These are phyloP conservation scores for Tachina lurida DNA, from an alignment of 2,888 invertebrate species.

Conservation along the genomic window DNA sequence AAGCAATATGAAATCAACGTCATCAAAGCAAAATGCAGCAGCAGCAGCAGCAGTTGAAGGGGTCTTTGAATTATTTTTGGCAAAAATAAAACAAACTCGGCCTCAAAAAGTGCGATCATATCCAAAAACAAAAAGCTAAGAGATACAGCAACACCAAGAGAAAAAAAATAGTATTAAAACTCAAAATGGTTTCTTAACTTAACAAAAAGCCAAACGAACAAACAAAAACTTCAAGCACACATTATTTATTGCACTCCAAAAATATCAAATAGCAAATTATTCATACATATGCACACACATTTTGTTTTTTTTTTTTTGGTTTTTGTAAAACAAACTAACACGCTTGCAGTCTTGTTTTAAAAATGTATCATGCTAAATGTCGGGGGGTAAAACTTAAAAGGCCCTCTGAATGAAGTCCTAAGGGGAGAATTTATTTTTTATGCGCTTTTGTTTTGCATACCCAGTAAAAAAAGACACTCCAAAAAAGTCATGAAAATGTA, in stretches of 20 bases:
- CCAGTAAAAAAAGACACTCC: too few relatives aligned
- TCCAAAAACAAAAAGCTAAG: constrained; percentile 20
- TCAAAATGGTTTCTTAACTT: constrained; percentile 62
- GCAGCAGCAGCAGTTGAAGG: constrained; percentile 33
- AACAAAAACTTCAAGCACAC: constrained; percentile 27
- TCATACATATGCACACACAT: constrained; percentile 12
- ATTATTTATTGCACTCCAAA: constrained; percentile 53
- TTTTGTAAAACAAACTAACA: constrained; percentile 8
- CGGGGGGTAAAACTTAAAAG: too few relatives aligned
- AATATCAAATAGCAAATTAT: constrained; percentile 68
- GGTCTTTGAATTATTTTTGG: constrained; percentile 60
- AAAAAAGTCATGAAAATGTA: too few relatives aligned
- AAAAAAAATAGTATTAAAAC: constrained; percentile 16
- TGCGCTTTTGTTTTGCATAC: too few relatives aligned
- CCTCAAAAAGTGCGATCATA: constrained; percentile 43
- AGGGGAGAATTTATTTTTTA: too few relatives aligned
- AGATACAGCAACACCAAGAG: background rate
- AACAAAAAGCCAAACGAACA: constrained; percentile 33
- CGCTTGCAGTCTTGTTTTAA: background rate
- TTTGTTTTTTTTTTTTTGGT: background rate
- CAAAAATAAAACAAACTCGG: constrained; percentile 20
- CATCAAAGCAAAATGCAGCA: constrained; percentile 19
- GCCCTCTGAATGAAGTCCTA: too few relatives aligned
- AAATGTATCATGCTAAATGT: constrained; percentile 16
- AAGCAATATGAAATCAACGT: constrained; percentile 42